Evolutionary conservation across 2,113 vertebrate species (phyloP), one percentile per base, ranked within the genome.

Genomic region (Bucco capensis): DNA sequence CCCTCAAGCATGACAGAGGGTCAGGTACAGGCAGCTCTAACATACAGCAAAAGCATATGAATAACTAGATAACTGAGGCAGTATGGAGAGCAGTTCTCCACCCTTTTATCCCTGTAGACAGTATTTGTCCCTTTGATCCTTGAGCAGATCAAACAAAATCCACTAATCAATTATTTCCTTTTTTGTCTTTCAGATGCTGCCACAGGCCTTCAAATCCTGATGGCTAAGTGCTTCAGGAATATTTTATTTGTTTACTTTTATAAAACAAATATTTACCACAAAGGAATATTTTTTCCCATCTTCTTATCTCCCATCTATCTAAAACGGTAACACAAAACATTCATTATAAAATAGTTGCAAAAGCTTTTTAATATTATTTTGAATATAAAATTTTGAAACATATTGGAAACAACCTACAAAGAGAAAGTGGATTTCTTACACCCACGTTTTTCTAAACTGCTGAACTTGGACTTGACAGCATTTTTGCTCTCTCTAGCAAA

Each of bases 101-200:
- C 67, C 56, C 87, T 97, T 96, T 96, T 92, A 96, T 96, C 94
- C 93, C 44, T 90, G 67, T 75, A 95, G 93, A 95, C 95, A 95
- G 93, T 89, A 87, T 96, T 95, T 95, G 95, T 97, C 93, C 93
- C 95, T 96, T 97, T 96, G 96, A 96, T 96, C 90, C 95, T 64
- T 70, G 44, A 95, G 37, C 62, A 97, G 92, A 96, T 95, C 95
- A 96, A 96, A 96, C 91, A 93, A 94, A 96, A 93, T 87, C 58
- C 69, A 85, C 90, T 96, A 96, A 96, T 96, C 95, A 96, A 95
- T 96, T 96, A 90, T 95, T 96, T 96, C 70, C 81, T 94, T 94
- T 95, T 95, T 96, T 93, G 92, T 95, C 85, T 96, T 95, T 96
- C 74, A 90, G 82, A 88, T 77, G 74, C 83, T 95, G 93, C 95